Conservation (phyloP, 2,113 vertebrate species). For the Myrmophylax atrothorax region DNA sequence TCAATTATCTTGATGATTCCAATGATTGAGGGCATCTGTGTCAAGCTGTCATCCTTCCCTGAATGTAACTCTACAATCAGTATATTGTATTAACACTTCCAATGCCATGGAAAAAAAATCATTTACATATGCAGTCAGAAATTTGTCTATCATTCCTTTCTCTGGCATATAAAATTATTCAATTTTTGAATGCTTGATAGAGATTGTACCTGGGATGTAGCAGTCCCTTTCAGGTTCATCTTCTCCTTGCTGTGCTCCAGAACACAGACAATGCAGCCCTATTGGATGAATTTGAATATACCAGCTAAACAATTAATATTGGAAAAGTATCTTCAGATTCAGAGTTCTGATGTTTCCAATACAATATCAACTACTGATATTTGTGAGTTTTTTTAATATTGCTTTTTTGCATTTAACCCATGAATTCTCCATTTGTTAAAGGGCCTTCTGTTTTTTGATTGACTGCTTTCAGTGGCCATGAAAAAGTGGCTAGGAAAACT, state of each 20-base stretch:
- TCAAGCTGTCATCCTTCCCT: not conserved
- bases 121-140: not conserved
- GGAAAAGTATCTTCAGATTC: not conserved
- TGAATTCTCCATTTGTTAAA: not conserved
- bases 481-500: not conserved
- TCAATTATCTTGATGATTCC: not conserved
- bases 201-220: not conserved
- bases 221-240: not conserved
- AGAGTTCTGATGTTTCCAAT: not conserved
- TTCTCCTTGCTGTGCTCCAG: not conserved
- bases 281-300: not conserved
- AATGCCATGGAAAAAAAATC: not conserved
- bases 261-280: not conserved
- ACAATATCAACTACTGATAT: not conserved
- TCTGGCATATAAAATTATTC: not conserved
- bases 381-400: not conserved
- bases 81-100: not conserved
- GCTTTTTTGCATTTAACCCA: not conserved
- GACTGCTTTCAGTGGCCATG: not conserved
- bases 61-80: not conserved
- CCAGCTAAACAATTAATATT: not conserved
- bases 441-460: not conserved
- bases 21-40: not conserved
- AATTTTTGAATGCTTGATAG: not conserved
- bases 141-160: not conserved